A percentile compares a stretch with the other conserved stretches of the same genome.
These are phyloP conservation scores for Beaufortia kweichowensis DNA, from an alignment of 2,113 vertebrate genomes.

Conservation along the genomic window DNA sequence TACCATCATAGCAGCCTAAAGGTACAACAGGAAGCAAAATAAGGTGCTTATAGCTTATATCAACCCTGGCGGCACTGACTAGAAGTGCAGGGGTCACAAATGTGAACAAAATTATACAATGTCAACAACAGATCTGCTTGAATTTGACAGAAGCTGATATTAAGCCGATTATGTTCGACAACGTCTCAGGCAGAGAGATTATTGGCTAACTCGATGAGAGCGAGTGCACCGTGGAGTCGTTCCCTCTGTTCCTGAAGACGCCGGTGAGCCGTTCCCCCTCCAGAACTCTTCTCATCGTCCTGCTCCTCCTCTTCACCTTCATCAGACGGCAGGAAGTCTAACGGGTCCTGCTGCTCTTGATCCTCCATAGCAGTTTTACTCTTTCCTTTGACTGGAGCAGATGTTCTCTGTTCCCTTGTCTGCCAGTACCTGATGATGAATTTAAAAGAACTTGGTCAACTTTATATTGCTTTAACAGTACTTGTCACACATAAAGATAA, in stretches of 20 bases:
- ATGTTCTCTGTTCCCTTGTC: conserved; percentile 86
- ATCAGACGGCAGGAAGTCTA: conserved; percentile 90
- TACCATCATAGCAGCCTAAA: conserved; percentile 98
- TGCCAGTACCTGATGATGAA: conserved; percentile 85
- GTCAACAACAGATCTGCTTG: not conserved
- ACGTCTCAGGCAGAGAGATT: conserved; percentile 83
- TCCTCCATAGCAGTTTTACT: conserved; percentile 79
- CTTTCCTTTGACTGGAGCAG: conserved; percentile 81
- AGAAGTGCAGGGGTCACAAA: conserved; percentile 30
- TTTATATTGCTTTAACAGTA: too few relatives aligned
- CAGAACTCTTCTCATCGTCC: conserved; percentile 73
- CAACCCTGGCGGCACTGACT: conserved; percentile 52
- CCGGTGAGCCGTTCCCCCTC: conserved; percentile 76
- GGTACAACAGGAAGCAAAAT: conserved; percentile 82
- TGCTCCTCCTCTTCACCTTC: conserved; percentile 82
- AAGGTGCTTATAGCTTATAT: conserved; percentile 98
- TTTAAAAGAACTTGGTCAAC: too few relatives aligned
- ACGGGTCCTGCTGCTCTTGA: conserved; percentile 95
- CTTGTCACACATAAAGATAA: too few relatives aligned
- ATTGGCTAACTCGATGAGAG: conserved; percentile 96
- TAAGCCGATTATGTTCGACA: not conserved
- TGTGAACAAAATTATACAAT: not conserved
- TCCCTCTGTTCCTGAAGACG: conserved; percentile 93
- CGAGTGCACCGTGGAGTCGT: conserved; percentile 91
- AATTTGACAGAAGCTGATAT: not conserved